Base-by-base conservation (phyloP, 2,113 vertebrate genomes). In the Nothocercus nigrocapillus region DNA sequence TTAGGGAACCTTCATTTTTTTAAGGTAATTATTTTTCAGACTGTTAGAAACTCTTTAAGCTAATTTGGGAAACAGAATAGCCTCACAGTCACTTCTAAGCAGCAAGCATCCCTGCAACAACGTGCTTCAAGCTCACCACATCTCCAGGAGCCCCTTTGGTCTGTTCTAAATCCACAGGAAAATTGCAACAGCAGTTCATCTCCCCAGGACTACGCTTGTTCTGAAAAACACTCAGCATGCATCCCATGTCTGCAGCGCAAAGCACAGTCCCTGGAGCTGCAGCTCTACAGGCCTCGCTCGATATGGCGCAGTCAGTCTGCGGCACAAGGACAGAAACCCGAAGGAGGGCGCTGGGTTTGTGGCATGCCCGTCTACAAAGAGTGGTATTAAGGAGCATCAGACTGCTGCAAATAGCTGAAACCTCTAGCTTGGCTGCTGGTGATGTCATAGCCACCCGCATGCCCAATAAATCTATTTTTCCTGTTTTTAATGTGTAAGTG, bases 401-500 rank as follows among this genome's bases (percentile, higher is more conserved):
- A 25, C 44, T 54, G 8, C 25, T 92, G 47, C 66, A 62, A 69
- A 16, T 5, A 79, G 68, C 36, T 93, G 74, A 96, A 85, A 79
- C 27, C 79, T 79, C 77, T 45, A 76, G 81, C 87, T 9, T 79
- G 89, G 66, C 42, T 92, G 74, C 67, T 88, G 70, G 80, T 90
- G 72, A 82, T 70, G 72, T 91, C 47, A 92, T 24, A 90, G 82
- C 73, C 83, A 84, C 62, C 28, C 80, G 0, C 72, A 56, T 88
- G 76, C 68, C 85, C 82, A 58, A 90, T 94, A 96, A 95, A 94
- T 95, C 90, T 92, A 64, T 58, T 95, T 91, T 91, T 93, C 54
- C 54, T 94, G 51, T 7, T 95, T 34, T 96, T 96, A 89, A 93
- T 92, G 92, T 94, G 73, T 72, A 95, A 81, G 64, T 96, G 94